A percentile compares a stretch with the other conserved stretches of the same genome.
Conservation (phyloP, 1,140 invertebrate genomes). For the Lysiphlebus fabarum region DNA sequence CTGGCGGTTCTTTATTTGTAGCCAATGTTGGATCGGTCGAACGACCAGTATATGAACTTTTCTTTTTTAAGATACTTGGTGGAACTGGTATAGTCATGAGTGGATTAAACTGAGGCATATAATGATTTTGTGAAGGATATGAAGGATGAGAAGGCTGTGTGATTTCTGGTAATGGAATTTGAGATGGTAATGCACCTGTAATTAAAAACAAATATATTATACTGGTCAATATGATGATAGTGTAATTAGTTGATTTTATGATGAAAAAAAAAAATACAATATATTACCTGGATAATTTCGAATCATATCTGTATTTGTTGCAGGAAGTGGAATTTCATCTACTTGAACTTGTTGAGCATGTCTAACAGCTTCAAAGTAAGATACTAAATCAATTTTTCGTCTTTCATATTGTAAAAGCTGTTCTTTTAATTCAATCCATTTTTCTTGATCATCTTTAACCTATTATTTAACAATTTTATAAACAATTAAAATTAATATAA, state of each 20-base stretch:
- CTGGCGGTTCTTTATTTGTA: constrained; percentile 68
- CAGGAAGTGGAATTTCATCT: constrained; percentile 94
- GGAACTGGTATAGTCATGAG: constrained; percentile 55
- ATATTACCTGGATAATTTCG: constrained; percentile 55
- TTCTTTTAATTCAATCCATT: constrained; percentile 86
- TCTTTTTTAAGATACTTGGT: constrained; percentile 73
- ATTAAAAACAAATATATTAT: constrained; percentile 41
- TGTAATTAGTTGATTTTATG: neutral
- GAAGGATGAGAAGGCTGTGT: constrained; percentile 58
- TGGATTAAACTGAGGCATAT: constrained; percentile 49
- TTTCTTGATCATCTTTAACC: constrained; percentile 95
- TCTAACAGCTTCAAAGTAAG: constrained; percentile 91
- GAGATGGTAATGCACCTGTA: constrained; percentile 63
- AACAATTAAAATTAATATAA: neutral
- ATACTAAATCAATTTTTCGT: constrained; percentile 77
- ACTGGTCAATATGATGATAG: constrained; percentile 11
- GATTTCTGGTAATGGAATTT: constrained; percentile 76
- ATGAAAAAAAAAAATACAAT: constrained; percentile 10
- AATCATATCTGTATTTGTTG: constrained; percentile 49
- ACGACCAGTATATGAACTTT: constrained; percentile 59
- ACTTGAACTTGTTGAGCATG: constrained; percentile 93
- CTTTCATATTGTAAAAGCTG: constrained; percentile 92
- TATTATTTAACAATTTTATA: constrained; percentile 43
- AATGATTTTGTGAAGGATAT: constrained; percentile 53
- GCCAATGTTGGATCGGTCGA: constrained; percentile 42